Evolutionary conservation across 2,888 invertebrate species (phyloP).

Genomic region (Hydriomena furcata): DNA sequence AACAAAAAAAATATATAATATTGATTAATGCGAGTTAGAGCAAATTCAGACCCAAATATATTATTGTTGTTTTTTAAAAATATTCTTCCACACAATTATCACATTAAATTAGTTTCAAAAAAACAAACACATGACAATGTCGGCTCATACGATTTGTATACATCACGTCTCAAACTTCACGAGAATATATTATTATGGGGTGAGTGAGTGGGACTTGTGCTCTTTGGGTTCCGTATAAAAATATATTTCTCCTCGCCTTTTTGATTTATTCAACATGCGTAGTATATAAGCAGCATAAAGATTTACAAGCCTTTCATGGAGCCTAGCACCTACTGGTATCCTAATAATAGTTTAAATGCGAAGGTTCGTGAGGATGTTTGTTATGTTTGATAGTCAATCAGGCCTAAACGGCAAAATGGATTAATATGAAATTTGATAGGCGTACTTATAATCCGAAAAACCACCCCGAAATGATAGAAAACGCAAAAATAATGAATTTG

Average conservation of each 20-base stretch:
- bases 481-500: too few species aligned
- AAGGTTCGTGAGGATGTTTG: too few species aligned
- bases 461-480: too few species aligned
- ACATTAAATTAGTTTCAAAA: conserved; percentile 42
- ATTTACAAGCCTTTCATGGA: background rate
- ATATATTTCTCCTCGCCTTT: background rate
- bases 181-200: conserved; percentile 43
- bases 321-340: background rate
- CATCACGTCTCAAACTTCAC: conserved; percentile 40
- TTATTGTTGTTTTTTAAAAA: too few species aligned
- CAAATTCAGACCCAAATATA: too few species aligned
- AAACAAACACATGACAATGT: conserved; percentile 61
- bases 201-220: conserved; percentile 2
- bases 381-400: too few species aligned
- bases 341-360: too few species aligned
- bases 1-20: too few species aligned
- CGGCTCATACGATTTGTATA: conserved; percentile 59
- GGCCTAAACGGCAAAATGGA: too few species aligned
- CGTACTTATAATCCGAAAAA: too few species aligned
- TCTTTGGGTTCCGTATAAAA: conserved; percentile 4
- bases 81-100: conserved; percentile 35
- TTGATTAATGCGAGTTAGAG: too few species aligned
- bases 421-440: too few species aligned
- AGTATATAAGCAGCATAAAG: background rate
- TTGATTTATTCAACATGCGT: conserved; percentile 7